Base-by-base conservation (phyloP, 2,797 vertebrate species). In the Microhierax caerulescens region DNA sequence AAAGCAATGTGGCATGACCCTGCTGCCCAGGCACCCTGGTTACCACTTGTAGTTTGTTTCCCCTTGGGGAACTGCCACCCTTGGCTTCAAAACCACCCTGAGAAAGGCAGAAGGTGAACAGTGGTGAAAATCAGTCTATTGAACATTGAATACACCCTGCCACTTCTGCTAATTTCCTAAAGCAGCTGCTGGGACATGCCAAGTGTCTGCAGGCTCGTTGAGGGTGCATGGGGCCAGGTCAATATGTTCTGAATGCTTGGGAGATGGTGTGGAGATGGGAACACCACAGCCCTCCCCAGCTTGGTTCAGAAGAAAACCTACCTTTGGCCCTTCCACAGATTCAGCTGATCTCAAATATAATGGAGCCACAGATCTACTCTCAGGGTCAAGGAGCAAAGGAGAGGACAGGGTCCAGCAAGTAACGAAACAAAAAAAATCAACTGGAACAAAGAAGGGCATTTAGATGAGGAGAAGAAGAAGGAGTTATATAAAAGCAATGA, bases 401-500 rank as follows among this genome's bases (percentile, higher is more conserved):
- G 48, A 94, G 45, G 51, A 36, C 63, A 83, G 39, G 10, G 34
- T 70, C 74, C 8, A 1, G 28, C 56, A 79, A 96, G n/a, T 19
- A 89, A 77, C 1, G 6, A 85, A 91, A 72, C 37, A 89, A 90
- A 85, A 90, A 85, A 88, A 96, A 60, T 47, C 59, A 80, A 4
- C 56, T 63, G 68, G 68, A 93, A 97, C 91, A 96, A 96, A 95
- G 95, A 68, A 74, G 27, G 4, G 23, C 74, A 92, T 95, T 97
- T 96, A 95, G 60, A 95, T 34, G 76, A 64, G 22, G 43, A 83
- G 57, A 87, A 95, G 63, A 57, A 81, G 76, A 32, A 94, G 91
- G 64, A 90, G 64, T 19, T 94, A 84, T 94, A 37, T 87, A 85
- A 92, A 95, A 79, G 60, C 72, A 93, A 50, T 54, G 94, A 85